Percentiles rank a stretch among this genome's conserved stretches.
Conservation (phyloP, 1,140 invertebrate genomes). For the Drosophila tani region DNA sequence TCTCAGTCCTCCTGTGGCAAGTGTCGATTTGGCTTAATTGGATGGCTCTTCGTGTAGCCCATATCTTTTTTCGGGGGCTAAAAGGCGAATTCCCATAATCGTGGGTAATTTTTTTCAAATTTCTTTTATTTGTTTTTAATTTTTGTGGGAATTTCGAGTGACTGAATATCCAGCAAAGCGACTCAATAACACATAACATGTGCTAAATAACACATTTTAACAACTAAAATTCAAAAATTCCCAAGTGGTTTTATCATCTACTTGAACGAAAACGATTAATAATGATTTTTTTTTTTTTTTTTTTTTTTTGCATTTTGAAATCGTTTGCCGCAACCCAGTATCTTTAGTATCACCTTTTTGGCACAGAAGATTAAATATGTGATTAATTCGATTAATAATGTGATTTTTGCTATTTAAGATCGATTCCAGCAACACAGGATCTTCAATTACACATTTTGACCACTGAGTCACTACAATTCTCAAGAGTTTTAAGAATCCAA, state of each 20-base stretch:
- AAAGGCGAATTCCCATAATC: slow-evolving; percentile 12
- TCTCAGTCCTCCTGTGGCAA: slow-evolving; percentile 32
- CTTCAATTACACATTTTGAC: not conserved
- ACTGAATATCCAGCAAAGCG: not conserved
- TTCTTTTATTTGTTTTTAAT: slow-evolving; percentile 43
- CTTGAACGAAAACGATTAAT: too few species aligned
- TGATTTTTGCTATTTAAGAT: too few species aligned
- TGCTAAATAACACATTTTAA: not conserved
- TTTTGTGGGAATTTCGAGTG: slow-evolving; percentile 34
- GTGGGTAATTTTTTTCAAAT: slow-evolving; percentile 19
- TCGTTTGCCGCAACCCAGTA: too few species aligned
- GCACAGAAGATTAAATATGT: too few species aligned
- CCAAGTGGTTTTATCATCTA: not conserved
- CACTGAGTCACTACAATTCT: not conserved
- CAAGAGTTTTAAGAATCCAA: too few species aligned
- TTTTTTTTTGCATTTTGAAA: too few species aligned
- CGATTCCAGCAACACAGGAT: too few species aligned
- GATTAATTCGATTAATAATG: too few species aligned
- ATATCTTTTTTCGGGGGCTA: slow-evolving; percentile 21
- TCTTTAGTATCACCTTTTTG: too few species aligned
- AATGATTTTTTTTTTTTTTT: too few species aligned
- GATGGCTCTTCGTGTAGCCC: slow-evolving; percentile 54
- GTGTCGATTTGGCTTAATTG: slow-evolving; percentile 70
- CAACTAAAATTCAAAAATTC: not conserved
- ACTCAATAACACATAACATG: too few species aligned